Evolutionary conservation across 2,888 invertebrate species (phyloP).

Genomic region (Tortrix viridana): DNA sequence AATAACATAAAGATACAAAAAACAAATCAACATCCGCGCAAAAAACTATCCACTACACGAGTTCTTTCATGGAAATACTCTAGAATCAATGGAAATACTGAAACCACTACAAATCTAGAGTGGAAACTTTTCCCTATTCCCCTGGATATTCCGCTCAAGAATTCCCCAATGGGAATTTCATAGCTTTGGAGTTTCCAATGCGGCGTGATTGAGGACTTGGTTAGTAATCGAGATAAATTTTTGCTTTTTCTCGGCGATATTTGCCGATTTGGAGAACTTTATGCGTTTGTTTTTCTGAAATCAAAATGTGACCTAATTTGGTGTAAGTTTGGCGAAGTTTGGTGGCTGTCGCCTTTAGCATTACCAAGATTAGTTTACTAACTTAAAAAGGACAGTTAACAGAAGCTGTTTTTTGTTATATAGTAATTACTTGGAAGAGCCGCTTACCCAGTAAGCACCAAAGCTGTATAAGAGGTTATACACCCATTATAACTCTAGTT

Average conservation of each 20-base stretch:
- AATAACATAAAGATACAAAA: no score
- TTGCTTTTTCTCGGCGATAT: conserved; percentile 5
- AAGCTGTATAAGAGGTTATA: no score
- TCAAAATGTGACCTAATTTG: conserved; percentile 3
- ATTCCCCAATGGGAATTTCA: conserved; percentile 9
- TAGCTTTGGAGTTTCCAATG: conserved; percentile 14
- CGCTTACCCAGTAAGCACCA: no score
- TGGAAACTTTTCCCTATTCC: conserved; percentile 10
- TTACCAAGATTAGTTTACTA: not conserved
- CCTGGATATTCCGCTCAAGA: conserved; percentile 10
- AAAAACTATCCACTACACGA: not conserved
- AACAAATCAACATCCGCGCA: not conserved
- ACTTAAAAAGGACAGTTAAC: no score
- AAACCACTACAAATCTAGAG: conserved; percentile 11
- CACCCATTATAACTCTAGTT: no score
- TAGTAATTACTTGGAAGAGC: no score
- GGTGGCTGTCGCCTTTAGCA: not conserved
- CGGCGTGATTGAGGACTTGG: conserved; percentile 18
- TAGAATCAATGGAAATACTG: conserved; percentile 11
- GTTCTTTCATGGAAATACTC: conserved; percentile 9
- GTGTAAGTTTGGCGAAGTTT: not conserved
- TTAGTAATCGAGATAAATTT: not conserved
- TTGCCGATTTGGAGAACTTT: conserved; percentile 6
- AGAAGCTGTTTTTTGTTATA: no score
- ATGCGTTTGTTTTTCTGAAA: conserved; percentile 18